Conservation (phyloP, 2,888 invertebrate species). For the Hartigia nigra region DNA sequence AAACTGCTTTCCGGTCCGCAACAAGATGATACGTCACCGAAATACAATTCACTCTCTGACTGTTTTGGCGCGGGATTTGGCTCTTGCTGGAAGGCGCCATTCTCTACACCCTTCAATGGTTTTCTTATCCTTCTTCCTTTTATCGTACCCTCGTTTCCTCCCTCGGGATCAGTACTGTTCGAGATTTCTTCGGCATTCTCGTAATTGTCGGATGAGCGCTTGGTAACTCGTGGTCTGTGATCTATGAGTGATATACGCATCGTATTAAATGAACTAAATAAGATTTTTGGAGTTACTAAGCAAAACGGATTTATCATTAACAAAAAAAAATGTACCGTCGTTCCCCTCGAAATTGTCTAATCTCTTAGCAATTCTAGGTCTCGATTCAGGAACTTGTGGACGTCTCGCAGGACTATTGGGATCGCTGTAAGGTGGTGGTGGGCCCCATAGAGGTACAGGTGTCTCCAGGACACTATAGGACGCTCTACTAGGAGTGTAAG, state of each 20-base stretch:
- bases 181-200: conserved; percentile 61
- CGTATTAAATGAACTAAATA: neutral
- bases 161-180: conserved; percentile 55
- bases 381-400: conserved; percentile 63
- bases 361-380: conserved; percentile 64
- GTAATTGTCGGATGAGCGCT: conserved; percentile 56
- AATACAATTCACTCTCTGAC: conserved; percentile 86
- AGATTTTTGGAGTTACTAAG: neutral
- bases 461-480: conserved; percentile 61
- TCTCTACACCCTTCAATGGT: conserved; percentile 78
- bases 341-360: conserved; percentile 65
- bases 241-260: conserved; percentile 1
- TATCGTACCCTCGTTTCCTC: conserved; percentile 51
- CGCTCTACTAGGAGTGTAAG: conserved; percentile 54
- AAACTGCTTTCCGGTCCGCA: conserved; percentile 74
- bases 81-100: conserved; percentile 80
- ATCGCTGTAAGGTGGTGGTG: conserved; percentile 89
- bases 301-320: neutral
- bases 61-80: conserved; percentile 70
- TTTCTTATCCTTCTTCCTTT: conserved; percentile 67
- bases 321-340: conserved; percentile 43
- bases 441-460: conserved; percentile 77
- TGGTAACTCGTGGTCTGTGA: conserved; percentile 25
- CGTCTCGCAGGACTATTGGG: conserved; percentile 78
- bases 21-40: conserved; percentile 87